phyloP scores from a whole-genome alignment of 2,113 vertebrate genomes.

The Rallus limicola region DNA sequence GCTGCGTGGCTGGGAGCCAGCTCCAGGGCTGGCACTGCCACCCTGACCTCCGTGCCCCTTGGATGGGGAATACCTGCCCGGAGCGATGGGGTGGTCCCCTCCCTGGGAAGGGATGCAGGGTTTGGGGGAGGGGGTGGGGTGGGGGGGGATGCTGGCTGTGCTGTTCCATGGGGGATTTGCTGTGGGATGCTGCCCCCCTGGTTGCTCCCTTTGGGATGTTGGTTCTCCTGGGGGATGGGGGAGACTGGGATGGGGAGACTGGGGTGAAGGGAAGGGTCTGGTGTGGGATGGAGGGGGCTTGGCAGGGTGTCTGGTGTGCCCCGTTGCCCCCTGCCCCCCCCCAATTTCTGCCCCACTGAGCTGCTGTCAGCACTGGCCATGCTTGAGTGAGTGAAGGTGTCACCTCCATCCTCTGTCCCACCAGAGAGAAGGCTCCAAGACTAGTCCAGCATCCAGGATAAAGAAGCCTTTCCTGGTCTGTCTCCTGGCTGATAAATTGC shows the following conservation, averaged over 20 bases:
- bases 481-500: neutral
- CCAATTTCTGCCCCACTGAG: neutral
- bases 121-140: too few relatives aligned
- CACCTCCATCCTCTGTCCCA: neutral
- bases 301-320: fast-evolving
- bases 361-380: neutral
- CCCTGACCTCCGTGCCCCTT: neutral
- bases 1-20: neutral
- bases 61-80: neutral
- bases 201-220: fast-evolving
- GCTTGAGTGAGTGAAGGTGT: neutral
- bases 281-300: neutral
- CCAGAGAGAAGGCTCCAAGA: neutral
- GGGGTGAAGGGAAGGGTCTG: too few relatives aligned
- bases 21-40: neutral
- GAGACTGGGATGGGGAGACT: neutral
- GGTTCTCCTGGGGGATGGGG: neutral
- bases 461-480: neutral
- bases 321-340: neutral
- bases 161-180: neutral
- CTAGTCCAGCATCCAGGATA: fast-evolving
- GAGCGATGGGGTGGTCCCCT: neutral
- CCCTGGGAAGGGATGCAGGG: too few relatives aligned
- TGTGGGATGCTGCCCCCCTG: fast-evolving
- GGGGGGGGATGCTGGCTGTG: fast-evolving